Evolutionary conservation across 1,140 invertebrate genomes (phyloP).

Genomic region (Proctacanthus coquilletti): DNA sequence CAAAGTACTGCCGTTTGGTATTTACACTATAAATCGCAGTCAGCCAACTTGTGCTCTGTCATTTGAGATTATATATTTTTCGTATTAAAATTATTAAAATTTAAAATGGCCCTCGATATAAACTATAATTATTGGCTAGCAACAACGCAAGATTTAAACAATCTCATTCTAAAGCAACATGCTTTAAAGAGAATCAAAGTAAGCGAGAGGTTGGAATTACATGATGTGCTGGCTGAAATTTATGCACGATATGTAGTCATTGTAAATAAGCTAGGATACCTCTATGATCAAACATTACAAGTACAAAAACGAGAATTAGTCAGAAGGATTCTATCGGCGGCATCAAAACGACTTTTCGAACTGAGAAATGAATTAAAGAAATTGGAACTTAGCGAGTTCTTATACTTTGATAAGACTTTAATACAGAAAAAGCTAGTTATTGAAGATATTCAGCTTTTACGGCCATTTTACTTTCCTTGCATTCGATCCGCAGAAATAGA

Average conservation of each 20-base stretch:
- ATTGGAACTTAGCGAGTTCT: conserved; percentile 33
- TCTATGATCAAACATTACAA: conserved; percentile 46
- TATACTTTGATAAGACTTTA: conserved; percentile 44
- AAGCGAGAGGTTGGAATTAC: conserved; percentile 6
- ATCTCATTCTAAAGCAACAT: conserved; percentile 5
- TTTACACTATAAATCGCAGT: too few species aligned
- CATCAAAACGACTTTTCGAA: conserved; percentile 19
- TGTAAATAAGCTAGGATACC: conserved; percentile 22
- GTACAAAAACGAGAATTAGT: conserved; percentile 43
- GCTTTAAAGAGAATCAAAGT: conserved; percentile 9
- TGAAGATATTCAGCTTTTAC: conserved; percentile 31
- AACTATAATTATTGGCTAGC: conserved; percentile 12
- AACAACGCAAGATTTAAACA: conserved; percentile 7
- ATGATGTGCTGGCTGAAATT: conserved; percentile 16
- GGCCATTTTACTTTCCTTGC: conserved; percentile 21
- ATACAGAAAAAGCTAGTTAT: conserved; percentile 43
- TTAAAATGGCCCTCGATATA: conserved; percentile 9
- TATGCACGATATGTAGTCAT: conserved; percentile 22
- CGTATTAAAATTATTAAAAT: too few species aligned
- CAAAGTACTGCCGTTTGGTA: too few species aligned
- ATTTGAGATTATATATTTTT: too few species aligned
- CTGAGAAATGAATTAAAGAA: conserved; percentile 30
- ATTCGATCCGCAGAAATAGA: conserved; percentile 18
- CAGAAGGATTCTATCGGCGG: conserved; percentile 35
- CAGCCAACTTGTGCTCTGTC: too few species aligned